phyloP scores from a whole-genome alignment of 2,113 vertebrate species.

The Ctenomys sociabilis region DNA sequence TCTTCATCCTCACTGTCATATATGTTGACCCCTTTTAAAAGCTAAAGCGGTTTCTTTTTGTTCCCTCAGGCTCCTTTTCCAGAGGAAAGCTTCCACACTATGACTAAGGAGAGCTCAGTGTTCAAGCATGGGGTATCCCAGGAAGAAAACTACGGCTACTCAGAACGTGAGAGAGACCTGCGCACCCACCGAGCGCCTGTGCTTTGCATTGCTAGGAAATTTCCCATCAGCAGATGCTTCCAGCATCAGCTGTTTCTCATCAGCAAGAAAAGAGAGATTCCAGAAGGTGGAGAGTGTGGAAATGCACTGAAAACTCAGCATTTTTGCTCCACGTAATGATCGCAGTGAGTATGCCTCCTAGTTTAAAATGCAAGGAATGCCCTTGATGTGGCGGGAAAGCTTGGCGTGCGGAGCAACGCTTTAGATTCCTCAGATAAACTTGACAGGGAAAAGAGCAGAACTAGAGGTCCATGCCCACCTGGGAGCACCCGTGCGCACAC shows the following conservation, averaged over 20 bases:
- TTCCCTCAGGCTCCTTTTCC: neutral
- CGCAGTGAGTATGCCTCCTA: constrained; percentile 83
- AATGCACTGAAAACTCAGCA: constrained; percentile 83
- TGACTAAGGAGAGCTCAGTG: neutral
- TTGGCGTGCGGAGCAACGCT: constrained; percentile 71
- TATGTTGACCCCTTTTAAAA: constrained; percentile 6
- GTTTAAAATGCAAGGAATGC: constrained; percentile 83
- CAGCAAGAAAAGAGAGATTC: constrained; percentile 82
- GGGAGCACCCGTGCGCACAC: neutral
- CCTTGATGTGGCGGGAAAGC: constrained; percentile 83
- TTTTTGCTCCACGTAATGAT: constrained; percentile 82
- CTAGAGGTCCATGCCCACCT: constrained; percentile 60
- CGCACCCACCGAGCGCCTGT: constrained; percentile 61
- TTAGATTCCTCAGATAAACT: constrained; percentile 78
- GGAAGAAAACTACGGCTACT: neutral
- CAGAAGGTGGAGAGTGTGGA: constrained; percentile 85
- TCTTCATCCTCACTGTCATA: constrained; percentile 7
- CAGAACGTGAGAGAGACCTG: neutral
- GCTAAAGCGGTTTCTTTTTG: neutral
- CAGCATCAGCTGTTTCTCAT: constrained; percentile 84
- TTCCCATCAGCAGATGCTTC: constrained; percentile 77
- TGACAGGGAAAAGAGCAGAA: constrained; percentile 53
- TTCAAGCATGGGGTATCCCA: constrained; percentile 43
- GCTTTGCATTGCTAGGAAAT: constrained; percentile 62
- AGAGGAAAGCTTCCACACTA: constrained; percentile 29